Evolutionary conservation across 2,113 vertebrate genomes (phyloP).

Genomic region (Oryzias woworae): DNA sequence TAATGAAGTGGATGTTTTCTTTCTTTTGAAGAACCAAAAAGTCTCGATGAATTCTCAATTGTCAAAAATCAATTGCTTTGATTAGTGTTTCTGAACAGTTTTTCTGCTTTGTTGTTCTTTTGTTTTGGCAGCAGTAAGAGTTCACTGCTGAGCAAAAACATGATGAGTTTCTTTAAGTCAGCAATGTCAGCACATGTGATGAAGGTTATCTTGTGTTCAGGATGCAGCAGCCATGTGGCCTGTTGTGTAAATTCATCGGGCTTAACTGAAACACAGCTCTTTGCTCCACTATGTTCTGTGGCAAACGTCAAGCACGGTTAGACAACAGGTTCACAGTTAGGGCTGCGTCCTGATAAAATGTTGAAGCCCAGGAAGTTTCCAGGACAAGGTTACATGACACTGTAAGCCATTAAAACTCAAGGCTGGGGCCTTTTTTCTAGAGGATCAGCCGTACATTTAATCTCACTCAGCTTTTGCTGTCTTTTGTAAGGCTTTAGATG

Average conservation of each 20-base stretch:
- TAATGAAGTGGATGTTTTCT: too few relatives aligned
- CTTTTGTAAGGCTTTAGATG: constrained; percentile 54
- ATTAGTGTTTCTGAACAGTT: too few relatives aligned
- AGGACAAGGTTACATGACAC: constrained; percentile 52
- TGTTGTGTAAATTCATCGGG: constrained; percentile 1
- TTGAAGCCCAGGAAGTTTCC: constrained; percentile 36
- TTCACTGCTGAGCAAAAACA: too few relatives aligned
- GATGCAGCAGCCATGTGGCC: not conserved
- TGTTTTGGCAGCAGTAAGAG: too few relatives aligned
- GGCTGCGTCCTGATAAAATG: constrained; percentile 32
- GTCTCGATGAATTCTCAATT: too few relatives aligned
- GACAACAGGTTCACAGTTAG: constrained; percentile 32
- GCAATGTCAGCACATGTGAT: too few relatives aligned
- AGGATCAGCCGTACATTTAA: constrained; percentile 67
- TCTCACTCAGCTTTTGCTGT: constrained; percentile 67
- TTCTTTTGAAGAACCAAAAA: too few relatives aligned
- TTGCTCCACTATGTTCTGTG: not conserved
- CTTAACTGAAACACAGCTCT: not conserved
- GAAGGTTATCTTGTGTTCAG: too few relatives aligned
- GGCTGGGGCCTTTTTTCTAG: constrained; percentile 30
- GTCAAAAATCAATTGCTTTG: too few relatives aligned
- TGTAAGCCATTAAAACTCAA: constrained; percentile 60
- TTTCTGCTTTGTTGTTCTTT: too few relatives aligned
- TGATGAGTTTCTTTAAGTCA: too few relatives aligned
- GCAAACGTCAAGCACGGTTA: constrained; percentile 4